Percentiles rank a stretch among this genome's conserved stretches.
phyloP scores from a whole-genome alignment of 2,797 vertebrate species.

The Sebastes jordani region DNA sequence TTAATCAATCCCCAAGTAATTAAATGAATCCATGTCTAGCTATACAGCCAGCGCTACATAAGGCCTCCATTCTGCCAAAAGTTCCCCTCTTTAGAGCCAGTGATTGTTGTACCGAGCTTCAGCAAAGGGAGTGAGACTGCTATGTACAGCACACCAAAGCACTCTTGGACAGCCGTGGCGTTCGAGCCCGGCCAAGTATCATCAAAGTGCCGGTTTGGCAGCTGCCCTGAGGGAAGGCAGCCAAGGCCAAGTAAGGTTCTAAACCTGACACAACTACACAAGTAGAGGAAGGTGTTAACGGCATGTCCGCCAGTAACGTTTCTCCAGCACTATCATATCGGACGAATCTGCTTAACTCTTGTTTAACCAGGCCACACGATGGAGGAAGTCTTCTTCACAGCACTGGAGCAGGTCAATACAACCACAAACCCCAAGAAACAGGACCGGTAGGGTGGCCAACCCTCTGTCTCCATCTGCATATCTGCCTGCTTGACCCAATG shows the following conservation, averaged over 20 bases:
- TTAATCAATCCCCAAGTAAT: slow-evolving; percentile 64
- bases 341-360: neutral
- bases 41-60: slow-evolving; percentile 41
- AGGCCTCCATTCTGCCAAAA: slow-evolving; percentile 53
- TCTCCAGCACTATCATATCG: neutral
- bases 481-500: neutral
- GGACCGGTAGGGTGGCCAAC: neutral
- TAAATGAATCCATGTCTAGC: slow-evolving; percentile 64
- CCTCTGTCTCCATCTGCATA: neutral
- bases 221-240: slow-evolving; percentile 42
- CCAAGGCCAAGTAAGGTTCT: slow-evolving; percentile 61
- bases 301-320: slow-evolving; percentile 13
- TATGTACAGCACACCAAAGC: slow-evolving; percentile 65
- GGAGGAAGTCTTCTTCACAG: neutral
- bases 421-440: neutral
- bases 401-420: too few relatives aligned
- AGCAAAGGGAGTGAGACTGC: slow-evolving; percentile 37
- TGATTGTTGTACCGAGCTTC: slow-evolving; percentile 46
- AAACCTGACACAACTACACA: slow-evolving; percentile 64
- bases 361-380: slow-evolving; percentile 5
- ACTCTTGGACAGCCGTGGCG: slow-evolving; percentile 44
- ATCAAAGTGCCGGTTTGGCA: slow-evolving; percentile 73
- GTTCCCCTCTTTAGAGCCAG: slow-evolving; percentile 39
- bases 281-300: slow-evolving; percentile 51
- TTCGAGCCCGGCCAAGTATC: slow-evolving; percentile 54